Percentiles rank a stretch among this genome's conserved stretches.
Evolutionary conservation across 2,113 vertebrate species (phyloP).

Genomic region (Anseranas semipalmata): DNA sequence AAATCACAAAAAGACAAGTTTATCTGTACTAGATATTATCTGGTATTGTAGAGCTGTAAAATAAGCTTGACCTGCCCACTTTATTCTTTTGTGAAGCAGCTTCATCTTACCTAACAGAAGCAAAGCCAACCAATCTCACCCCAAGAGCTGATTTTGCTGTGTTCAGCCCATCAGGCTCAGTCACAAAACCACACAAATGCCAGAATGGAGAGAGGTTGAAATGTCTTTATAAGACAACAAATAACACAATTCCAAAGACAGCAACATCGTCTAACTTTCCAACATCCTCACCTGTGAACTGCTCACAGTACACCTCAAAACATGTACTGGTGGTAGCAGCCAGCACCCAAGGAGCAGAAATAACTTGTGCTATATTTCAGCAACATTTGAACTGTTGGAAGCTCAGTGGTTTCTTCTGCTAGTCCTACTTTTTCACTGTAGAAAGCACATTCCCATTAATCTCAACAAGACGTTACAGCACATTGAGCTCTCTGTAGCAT

Average conservation of each 20-base stretch:
- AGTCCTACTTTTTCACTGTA: not conserved
- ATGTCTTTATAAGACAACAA: not conserved
- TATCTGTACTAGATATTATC: not conserved
- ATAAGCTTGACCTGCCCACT: not conserved
- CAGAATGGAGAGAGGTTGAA: not conserved
- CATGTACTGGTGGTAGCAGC: rapidly evolving
- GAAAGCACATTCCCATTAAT: not conserved
- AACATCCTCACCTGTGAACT: not conserved
- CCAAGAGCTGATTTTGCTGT: not conserved
- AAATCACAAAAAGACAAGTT: not conserved
- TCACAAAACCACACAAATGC: not conserved
- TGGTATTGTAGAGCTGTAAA: not conserved
- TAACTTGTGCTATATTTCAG: not conserved
- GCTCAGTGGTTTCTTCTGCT: not conserved
- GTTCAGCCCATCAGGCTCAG: not conserved
- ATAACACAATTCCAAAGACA: not conserved
- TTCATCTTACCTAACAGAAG: not conserved
- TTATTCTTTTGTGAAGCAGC: not conserved
- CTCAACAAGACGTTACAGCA: not conserved
- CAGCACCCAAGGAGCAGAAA: not conserved
- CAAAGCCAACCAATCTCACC: not conserved
- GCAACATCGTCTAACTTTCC: not conserved
- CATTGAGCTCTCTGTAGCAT: not conserved
- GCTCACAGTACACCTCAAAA: not conserved
- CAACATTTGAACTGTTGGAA: not conserved